Percentiles rank a stretch among this genome's conserved stretches.
Evolutionary conservation across 2,888 invertebrate species (phyloP).

Genomic region (Timema cristinae): DNA sequence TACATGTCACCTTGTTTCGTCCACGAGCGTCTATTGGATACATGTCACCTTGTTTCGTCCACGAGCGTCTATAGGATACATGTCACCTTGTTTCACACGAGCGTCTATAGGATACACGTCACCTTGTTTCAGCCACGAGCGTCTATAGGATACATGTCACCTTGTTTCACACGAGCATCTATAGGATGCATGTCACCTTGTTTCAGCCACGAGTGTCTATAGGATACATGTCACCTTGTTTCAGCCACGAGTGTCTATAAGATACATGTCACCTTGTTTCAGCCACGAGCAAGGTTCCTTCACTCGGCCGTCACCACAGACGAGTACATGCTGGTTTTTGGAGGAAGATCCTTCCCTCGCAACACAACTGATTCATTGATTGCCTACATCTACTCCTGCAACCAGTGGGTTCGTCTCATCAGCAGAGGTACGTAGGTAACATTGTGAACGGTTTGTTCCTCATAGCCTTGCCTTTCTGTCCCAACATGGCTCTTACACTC

Average conservation of each 20-base stretch:
- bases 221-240: conserved; percentile 34
- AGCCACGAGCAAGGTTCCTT: conserved; percentile 77
- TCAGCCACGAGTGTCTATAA: conserved; percentile 61
- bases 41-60: conserved; percentile 53
- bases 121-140: conserved; percentile 59
- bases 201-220: conserved; percentile 65
- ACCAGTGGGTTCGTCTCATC: conserved; percentile 76
- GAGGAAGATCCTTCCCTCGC: conserved; percentile 74
- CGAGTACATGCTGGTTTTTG: conserved; percentile 86
- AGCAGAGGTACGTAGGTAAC: conserved; percentile 45
- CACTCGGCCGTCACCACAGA: conserved; percentile 86
- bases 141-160: too few relatives aligned
- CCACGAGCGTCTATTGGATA: too few relatives aligned
- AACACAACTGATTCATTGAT: conserved; percentile 71
- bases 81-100: conserved; percentile 50
- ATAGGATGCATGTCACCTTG: conserved; percentile 31
- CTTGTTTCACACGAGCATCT: conserved; percentile 57
- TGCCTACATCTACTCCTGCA: conserved; percentile 85
- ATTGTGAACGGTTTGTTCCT: neutral
- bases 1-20: conserved; percentile 44
- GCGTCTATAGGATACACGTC: too few relatives aligned
- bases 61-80: too few relatives aligned
- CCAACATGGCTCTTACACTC: neutral
- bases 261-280: conserved; percentile 34
- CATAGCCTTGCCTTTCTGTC: too few relatives aligned